A percentile compares a stretch with the other conserved stretches of the same genome.
These are phyloP conservation scores for Matsumurasca onukii DNA, from an alignment of 1,140 invertebrate species.

Conservation along the genomic window DNA sequence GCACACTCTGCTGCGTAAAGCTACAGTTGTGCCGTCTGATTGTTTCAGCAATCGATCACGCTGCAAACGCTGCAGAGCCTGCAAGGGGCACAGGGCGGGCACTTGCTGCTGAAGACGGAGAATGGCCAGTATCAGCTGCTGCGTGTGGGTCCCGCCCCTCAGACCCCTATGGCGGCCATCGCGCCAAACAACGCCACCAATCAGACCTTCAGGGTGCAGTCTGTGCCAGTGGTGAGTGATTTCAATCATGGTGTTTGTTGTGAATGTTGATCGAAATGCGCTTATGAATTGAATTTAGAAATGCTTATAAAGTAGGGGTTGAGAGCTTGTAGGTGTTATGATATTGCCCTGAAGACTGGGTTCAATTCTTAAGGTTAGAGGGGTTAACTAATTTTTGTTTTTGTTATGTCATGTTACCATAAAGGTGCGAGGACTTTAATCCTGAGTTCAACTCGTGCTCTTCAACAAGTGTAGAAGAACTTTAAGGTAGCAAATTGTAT, in stretches of 20 bases:
- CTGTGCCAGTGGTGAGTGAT: slow-evolving; percentile 55
- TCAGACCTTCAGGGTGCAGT: slow-evolving; percentile 56
- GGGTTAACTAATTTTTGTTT: too few species aligned
- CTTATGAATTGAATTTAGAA: not conserved
- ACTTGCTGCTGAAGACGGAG: slow-evolving; percentile 90
- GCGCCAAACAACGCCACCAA: slow-evolving; percentile 57
- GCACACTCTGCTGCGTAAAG: too few species aligned
- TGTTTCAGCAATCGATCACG: slow-evolving; percentile 65
- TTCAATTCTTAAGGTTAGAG: too few species aligned
- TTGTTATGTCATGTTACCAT: too few species aligned
- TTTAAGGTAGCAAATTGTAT: too few species aligned
- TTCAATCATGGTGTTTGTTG: too few species aligned
- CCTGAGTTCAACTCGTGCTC: too few species aligned
- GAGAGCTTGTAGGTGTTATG: too few species aligned
- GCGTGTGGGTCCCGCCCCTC: slow-evolving; percentile 78
- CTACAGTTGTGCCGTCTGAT: not conserved
- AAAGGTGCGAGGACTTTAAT: too few species aligned
- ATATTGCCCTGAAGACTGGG: too few species aligned
- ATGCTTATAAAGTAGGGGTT: too few species aligned
- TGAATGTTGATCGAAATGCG: not conserved
- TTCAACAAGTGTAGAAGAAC: too few species aligned
- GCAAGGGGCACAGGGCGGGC: slow-evolving; percentile 78
- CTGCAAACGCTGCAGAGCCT: slow-evolving; percentile 80
- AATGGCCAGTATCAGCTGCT: slow-evolving; percentile 92
- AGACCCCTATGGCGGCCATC: slow-evolving; percentile 54